Evolutionary conservation across 1,140 invertebrate genomes (phyloP).

Genomic region (Drosophila pallidifrons): DNA sequence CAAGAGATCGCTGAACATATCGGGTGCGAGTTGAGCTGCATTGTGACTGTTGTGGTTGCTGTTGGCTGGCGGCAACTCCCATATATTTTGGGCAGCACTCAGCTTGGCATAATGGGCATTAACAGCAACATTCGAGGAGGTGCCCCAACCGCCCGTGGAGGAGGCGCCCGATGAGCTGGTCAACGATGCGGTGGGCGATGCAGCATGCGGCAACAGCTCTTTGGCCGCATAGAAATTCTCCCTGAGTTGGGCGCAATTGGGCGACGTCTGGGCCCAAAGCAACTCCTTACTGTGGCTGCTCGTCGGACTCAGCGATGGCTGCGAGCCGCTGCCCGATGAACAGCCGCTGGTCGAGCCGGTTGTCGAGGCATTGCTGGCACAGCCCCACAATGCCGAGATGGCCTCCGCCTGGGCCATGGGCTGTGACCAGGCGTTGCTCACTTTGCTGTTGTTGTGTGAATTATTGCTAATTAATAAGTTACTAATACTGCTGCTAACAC

Average conservation of each 20-base stretch:
- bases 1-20: conserved; percentile 81
- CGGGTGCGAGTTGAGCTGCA: conserved; percentile 45
- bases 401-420: conserved; percentile 62
- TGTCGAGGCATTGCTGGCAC: conserved; percentile 59
- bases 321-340: conserved; percentile 76
- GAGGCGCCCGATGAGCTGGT: conserved; percentile 67
- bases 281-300: conserved; percentile 81
- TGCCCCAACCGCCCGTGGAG: conserved; percentile 40
- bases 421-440: conserved; percentile 44
- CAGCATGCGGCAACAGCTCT: conserved; percentile 60
- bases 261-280: conserved; percentile 77
- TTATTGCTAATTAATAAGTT: conserved; percentile 85
- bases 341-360: conserved; percentile 69
- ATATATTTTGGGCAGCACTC: conserved; percentile 66
- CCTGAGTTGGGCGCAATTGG: conserved; percentile 60
- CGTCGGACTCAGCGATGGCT: conserved; percentile 80
- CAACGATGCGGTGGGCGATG: conserved; percentile 70
- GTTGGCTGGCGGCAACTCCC: conserved; percentile 69
- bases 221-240: conserved; percentile 64
- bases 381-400: conserved; percentile 79
- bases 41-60: conserved; percentile 14
- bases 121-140: conserved; percentile 11
- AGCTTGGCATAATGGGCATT: conserved; percentile 66
- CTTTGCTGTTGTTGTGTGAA: conserved; percentile 65
- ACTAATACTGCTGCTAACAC: conserved; percentile 83